phyloP scores from a whole-genome alignment of 2,888 invertebrate genomes.

The Ophion ellenae region DNA sequence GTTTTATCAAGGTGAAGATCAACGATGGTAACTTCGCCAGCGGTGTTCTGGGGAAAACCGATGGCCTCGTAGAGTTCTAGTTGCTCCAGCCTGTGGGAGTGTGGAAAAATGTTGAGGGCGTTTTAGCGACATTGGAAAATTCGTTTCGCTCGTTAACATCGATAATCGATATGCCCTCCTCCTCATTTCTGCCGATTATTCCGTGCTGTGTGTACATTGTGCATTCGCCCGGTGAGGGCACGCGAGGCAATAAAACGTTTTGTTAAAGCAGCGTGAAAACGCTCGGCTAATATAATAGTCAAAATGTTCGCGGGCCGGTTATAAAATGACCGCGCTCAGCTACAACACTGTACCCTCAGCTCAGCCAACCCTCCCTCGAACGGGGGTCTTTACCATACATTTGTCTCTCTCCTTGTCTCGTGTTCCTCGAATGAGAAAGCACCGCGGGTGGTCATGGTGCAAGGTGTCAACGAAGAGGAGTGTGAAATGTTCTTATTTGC shows the following conservation, averaged over 20 bases:
- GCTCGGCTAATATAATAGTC: slow-evolving; percentile 8
- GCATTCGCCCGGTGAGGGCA: neutral
- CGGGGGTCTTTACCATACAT: neutral
- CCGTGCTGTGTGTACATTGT: neutral
- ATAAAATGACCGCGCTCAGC: neutral
- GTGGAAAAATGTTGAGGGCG: neutral
- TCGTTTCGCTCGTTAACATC: neutral
- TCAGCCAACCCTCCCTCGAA: neutral
- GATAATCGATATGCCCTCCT: neutral
- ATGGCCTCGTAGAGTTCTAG: neutral
- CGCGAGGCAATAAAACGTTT: neutral
- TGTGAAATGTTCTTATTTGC: neutral
- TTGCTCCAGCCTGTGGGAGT: neutral
- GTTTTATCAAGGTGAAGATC: too few species aligned
- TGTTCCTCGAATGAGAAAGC: neutral
- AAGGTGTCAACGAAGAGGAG: neutral
- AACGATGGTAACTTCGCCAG: too few species aligned
- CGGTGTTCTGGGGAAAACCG: neutral
- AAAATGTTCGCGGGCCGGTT: neutral
- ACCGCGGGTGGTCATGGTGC: neutral
- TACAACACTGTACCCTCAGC: neutral
- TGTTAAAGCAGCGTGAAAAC: neutral
- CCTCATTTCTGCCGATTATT: neutral
- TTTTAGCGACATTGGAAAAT: neutral
- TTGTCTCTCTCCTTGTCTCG: neutral